Percentiles rank a stretch among this genome's conserved stretches.
phyloP scores from a whole-genome alignment of 2,797 vertebrate genomes.

The Syndactyla subalaris region DNA sequence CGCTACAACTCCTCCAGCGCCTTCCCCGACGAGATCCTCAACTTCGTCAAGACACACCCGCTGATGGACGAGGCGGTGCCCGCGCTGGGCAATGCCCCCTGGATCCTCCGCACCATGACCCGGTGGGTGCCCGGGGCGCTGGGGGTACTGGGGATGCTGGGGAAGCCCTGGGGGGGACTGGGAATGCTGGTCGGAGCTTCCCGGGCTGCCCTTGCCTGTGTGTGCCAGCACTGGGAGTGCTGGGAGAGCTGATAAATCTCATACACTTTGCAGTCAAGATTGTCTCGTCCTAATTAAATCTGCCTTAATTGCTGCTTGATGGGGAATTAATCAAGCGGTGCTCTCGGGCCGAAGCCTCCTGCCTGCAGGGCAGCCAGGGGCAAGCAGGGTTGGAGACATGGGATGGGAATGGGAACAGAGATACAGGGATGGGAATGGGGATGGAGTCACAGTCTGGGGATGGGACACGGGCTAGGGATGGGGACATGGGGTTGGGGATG shows the following conservation, averaged over 20 bases:
- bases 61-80: conserved; percentile 95
- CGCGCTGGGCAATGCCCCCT: conserved; percentile 87
- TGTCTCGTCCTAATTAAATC: conserved; percentile 57
- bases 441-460: accelerated
- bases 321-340: conserved; percentile 59
- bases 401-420: background rate
- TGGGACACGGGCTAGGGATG: background rate
- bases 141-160: background rate
- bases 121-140: conserved; percentile 73
- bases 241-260: conserved; percentile 18
- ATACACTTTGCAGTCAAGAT: conserved; percentile 20
- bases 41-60: conserved; percentile 94
- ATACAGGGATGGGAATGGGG: background rate
- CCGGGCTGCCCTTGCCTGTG: accelerated
- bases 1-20: conserved; percentile 91
- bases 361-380: background rate
- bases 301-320: conserved; percentile 70
- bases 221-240: background rate
- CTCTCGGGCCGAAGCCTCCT: background rate
- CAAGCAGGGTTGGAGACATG: accelerated
- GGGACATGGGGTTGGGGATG: background rate
- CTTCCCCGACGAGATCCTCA: conserved; percentile 95
- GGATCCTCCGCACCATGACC: conserved; percentile 93
- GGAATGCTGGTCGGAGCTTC: background rate
- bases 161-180: background rate